Percentiles rank a stretch among this genome's conserved stretches.
Evolutionary conservation across 2,888 invertebrate genomes (phyloP).

Genomic region (Thyatira batis): DNA sequence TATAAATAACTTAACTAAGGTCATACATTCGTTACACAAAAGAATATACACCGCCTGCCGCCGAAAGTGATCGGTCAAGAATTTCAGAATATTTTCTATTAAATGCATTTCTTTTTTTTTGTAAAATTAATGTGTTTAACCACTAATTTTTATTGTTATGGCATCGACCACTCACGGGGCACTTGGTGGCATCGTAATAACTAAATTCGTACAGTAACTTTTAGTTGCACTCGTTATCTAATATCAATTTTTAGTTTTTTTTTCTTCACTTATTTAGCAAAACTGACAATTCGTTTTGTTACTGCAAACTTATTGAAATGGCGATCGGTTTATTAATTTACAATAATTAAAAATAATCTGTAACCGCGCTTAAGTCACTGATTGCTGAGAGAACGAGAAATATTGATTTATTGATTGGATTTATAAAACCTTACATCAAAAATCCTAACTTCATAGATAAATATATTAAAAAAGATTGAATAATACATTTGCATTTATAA

Average conservation of each 20-base stretch:
- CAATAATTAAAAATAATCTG: no score
- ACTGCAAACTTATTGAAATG: conserved; percentile 20
- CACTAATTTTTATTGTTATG: neutral
- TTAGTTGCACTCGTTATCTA: conserved; percentile 60
- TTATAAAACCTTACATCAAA: no score
- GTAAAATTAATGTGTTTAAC: neutral
- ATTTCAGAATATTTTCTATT: neutral
- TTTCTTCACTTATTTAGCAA: conserved; percentile 32
- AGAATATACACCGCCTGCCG: neutral
- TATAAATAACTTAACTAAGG: neutral
- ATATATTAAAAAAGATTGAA: no score
- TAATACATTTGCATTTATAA: no score
- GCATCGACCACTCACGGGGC: conserved; percentile 13
- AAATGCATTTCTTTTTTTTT: neutral
- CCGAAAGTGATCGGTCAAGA: neutral
- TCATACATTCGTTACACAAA: neutral
- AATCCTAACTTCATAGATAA: no score
- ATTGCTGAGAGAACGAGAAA: no score
- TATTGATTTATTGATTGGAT: no score
- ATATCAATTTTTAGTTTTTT: conserved; percentile 42
- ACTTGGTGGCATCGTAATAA: conserved; percentile 25
- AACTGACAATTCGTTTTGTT: conserved; percentile 29
- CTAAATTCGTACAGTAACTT: conserved; percentile 50
- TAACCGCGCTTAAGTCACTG: no score
- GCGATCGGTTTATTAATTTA: conserved; percentile 10